Base-by-base conservation (phyloP, 2,797 vertebrate species). In the Coregonus sp. region DNA sequence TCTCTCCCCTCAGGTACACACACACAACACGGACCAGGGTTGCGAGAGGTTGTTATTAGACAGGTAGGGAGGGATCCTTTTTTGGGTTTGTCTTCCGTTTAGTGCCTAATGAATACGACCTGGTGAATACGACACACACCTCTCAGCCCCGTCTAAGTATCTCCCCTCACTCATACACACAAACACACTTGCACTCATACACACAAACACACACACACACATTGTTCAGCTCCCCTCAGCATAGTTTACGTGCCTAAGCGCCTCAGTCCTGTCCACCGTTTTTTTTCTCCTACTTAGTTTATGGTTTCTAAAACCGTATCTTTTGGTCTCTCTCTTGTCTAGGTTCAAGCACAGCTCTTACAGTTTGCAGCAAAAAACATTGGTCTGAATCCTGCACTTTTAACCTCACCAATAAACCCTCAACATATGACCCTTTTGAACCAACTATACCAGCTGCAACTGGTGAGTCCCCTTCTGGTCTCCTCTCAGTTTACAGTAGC, bases 321-420 rank as follows among this genome's bases (percentile, higher is more conserved):
- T 4, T 33, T 15, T 9, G 52, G 20, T 70, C 9, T 65, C 25
- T 29, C 74, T 73, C 71, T 33, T 72, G 80, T 47, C 59, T 85
- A 99, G 98, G 97, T 99, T 97, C 98, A 99, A 99, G 98, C 98
- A 98, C 98, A 99, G 96, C 98, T 99, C 96, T 97, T 99, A 96
- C 98, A 99, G 95, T 99, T 98, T 97, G 98, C 98, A 96, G 98
- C 98, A 97, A 99, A 99, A 99, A 99, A 98, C 96, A 99, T 98
- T 97, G 98, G 98, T 97, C 97, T 99, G 96, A 99, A 98, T 94
- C 98, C 98, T 98, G 97, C 98, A 99, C 98, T 99, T 97, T 97
- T 99, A 96, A 98, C 97, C 95, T 99, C 98, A 95, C 98, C 98
- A 96, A 96, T 99, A 96, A 99, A 98, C 94, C 98, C 98, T 98